Evolutionary conservation across 2,797 vertebrate species (phyloP).

Genomic region (Chelon auratus): DNA sequence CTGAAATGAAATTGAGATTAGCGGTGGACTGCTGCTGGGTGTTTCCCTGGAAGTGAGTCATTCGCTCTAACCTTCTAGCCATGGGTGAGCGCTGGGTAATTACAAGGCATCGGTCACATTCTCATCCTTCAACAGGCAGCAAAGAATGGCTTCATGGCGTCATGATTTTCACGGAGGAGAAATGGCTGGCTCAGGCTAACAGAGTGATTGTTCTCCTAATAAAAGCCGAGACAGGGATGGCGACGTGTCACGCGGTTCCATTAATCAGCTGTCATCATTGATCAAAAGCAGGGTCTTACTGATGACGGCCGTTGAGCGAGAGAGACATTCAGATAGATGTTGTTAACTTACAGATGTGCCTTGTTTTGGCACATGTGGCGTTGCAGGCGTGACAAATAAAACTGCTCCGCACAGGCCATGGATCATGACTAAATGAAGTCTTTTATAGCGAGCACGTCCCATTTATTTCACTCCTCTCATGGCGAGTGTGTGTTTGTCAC

Average conservation of each 20-base stretch:
- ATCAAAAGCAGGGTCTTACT: slow-evolving; percentile 29
- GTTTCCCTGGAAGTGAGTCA: slow-evolving; percentile 31
- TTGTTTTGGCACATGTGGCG: slow-evolving; percentile 22
- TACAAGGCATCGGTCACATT: slow-evolving; percentile 50
- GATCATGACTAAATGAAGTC: neutral
- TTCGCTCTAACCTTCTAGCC: slow-evolving; percentile 43
- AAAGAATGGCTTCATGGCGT: slow-evolving; percentile 26
- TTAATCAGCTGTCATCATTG: slow-evolving; percentile 41
- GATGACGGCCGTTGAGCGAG: slow-evolving; percentile 4
- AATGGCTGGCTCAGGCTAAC: slow-evolving; percentile 24
- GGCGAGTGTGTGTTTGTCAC: slow-evolving; percentile 13
- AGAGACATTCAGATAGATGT: slow-evolving; percentile 17
- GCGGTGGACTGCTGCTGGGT: slow-evolving; percentile 20
- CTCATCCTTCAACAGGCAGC: slow-evolving; percentile 5
- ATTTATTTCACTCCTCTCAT: slow-evolving; percentile 22
- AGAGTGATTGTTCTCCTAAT: slow-evolving; percentile 27
- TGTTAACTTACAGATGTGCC: slow-evolving; percentile 6
- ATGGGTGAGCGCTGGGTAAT: slow-evolving; percentile 54
- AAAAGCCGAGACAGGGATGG: slow-evolving; percentile 16
- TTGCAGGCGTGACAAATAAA: slow-evolving; percentile 19
- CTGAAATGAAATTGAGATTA: slow-evolving; percentile 42
- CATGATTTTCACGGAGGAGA: slow-evolving; percentile 35
- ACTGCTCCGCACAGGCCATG: neutral
- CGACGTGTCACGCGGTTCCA: slow-evolving; percentile 28
- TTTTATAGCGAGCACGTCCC: neutral